Base-by-base conservation (phyloP, 1,140 invertebrate species). In the Ceratina australensis region DNA sequence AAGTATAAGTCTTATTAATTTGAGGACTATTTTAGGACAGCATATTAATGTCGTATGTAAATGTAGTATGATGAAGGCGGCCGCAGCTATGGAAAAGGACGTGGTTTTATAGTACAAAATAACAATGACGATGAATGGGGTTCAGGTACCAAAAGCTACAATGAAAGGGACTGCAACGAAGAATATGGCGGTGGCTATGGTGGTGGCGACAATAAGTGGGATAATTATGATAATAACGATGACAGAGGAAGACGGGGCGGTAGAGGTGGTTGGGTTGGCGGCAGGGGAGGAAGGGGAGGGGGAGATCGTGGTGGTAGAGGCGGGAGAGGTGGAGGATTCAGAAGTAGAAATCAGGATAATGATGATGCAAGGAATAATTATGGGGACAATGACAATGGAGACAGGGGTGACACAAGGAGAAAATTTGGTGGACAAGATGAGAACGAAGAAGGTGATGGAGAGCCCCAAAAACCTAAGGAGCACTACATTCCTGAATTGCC, bases 401-500 rank as follows among this genome's bases (percentile, higher is more conserved):
- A 67, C 8, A 67, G 67, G 26, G 16, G 49, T 56, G 56, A 59
- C 0, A 77, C 22, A 24, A 54, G 47, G 4, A 72, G 47, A 3
- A 64, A 26, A 7, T 63, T 26, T 18, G 12, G 47, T 54, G 3
- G 22, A 42, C 28, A 42, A 18, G 79, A 81, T 13, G 59, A 60
- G 5, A 28, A 20, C 16, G 57, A 64, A 8, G 60, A 74, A 3
- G 75, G 54, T 33, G 22, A n/a, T 20, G 85, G 79, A 54, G 79
- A 79, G 15, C 79, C 80, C 15, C 79, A 73, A 10, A 82, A 84
- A 87, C 84, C 56, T 88, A 87, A 92, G 93, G 88, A 93, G 92
- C 87, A 93, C 4, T 99, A 99, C 82, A 94, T 98, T 67, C 98
- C 98, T 0, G 96, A 97, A 42, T 93, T 95, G 0, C 93, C 94